These are phyloP conservation scores for Athalia cordata DNA, from an alignment of 2,888 invertebrate species.

Conservation along the genomic window DNA sequence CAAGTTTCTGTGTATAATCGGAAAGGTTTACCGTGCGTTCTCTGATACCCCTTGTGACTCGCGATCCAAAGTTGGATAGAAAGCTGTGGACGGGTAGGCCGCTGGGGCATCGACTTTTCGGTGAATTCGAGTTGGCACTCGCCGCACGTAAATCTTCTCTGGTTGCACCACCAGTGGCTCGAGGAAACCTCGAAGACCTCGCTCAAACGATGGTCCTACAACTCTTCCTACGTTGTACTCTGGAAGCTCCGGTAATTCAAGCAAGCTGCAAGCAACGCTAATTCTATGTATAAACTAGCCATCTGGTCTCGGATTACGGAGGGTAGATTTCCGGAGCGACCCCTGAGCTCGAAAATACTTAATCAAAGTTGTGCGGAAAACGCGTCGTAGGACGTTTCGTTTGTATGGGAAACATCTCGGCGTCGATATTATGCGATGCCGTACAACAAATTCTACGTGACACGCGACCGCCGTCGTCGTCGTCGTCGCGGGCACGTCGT, in stretches of 20 bases:
- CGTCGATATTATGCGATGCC: constrained; percentile 10
- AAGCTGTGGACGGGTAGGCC: not conserved
- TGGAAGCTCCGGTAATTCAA: constrained; percentile 11
- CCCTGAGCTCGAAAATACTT: constrained; percentile 13
- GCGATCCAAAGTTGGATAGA: not conserved
- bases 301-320: constrained; percentile 10
- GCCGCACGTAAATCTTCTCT: constrained; percentile 24
- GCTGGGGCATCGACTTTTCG: not conserved
- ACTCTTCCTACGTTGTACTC: not conserved
- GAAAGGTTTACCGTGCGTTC: no score
- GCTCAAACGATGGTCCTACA: constrained; percentile 7
- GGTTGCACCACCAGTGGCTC: not conserved
- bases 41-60: not conserved
- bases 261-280: constrained; percentile 24
- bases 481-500: not conserved
- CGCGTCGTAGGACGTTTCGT: not conserved
- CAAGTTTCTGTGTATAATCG: no score
- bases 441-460: constrained; percentile 6
- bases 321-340: not conserved
- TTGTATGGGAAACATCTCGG: not conserved
- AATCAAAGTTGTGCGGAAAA: not conserved
- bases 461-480: not conserved
- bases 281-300: constrained; percentile 25
- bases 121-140: constrained; percentile 31
- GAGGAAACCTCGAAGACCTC: constrained; percentile 12